Conservation (phyloP, 2,888 invertebrate genomes). For the Lasioglossum morio region DNA sequence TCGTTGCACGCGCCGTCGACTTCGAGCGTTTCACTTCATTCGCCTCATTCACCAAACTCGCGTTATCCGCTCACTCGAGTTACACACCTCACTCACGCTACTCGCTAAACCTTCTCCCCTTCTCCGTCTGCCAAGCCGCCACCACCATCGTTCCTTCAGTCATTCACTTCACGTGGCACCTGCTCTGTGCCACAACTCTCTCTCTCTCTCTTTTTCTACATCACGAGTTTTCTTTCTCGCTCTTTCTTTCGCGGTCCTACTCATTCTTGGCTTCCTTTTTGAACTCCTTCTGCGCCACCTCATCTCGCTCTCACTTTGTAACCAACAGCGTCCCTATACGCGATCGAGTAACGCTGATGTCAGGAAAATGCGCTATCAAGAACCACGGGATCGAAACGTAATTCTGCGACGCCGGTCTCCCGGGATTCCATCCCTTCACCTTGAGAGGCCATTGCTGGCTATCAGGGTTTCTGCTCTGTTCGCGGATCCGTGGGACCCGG, state of each 20-base stretch:
- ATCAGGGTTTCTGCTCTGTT: constrained; percentile 16
- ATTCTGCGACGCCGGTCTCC: constrained; percentile 50
- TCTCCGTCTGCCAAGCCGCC: constrained; percentile 52
- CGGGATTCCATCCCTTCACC: constrained; percentile 20
- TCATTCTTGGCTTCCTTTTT: background rate
- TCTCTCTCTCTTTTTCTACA: constrained; percentile 16
- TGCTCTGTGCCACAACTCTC: constrained; percentile 57
- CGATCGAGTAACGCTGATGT: constrained; percentile 42
- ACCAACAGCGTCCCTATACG: constrained; percentile 25
- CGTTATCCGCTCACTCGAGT: constrained; percentile 76
- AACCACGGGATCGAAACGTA: constrained; percentile 57
- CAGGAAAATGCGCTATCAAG: constrained; percentile 54
- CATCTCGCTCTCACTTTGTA: constrained; percentile 27
- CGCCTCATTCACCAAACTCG: constrained; percentile 77
- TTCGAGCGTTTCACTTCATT: constrained; percentile 78
- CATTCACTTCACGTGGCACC: constrained; percentile 74
- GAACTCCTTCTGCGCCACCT: background rate
- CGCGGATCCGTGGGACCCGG: background rate
- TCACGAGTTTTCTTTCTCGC: background rate
- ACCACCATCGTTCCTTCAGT: constrained; percentile 66
- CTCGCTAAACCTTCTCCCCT: constrained; percentile 65
- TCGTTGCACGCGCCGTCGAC: constrained; percentile 78
- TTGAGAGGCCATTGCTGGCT: constrained; percentile 14
- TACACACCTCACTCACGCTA: constrained; percentile 69
- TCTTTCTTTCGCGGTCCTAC: constrained; percentile 14